Evolutionary conservation across 1,140 invertebrate genomes (phyloP).

Genomic region (Apis florea): DNA sequence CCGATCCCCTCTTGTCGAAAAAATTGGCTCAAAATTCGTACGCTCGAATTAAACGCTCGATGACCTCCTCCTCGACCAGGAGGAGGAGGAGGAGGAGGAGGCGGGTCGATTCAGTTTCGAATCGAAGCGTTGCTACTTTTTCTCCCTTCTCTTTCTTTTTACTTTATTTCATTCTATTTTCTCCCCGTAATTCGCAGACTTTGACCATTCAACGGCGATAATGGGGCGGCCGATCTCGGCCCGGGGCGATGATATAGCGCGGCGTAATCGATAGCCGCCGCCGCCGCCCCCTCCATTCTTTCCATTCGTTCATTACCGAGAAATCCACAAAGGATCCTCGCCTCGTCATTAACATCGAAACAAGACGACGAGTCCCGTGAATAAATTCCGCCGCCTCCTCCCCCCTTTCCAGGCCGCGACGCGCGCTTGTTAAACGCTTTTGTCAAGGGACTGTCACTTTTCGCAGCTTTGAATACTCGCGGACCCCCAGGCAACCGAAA

Average conservation of each 20-base stretch:
- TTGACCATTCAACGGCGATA: slow-evolving; percentile 6
- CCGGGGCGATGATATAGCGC: not conserved
- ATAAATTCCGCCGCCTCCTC: slow-evolving; percentile 39
- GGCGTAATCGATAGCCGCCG: not conserved
- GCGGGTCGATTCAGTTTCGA: not conserved
- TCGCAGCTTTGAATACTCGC: not conserved
- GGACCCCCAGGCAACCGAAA: not conserved
- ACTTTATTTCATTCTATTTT: not conserved
- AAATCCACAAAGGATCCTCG: slow-evolving; percentile 45
- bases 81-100: no score
- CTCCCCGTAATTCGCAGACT: slow-evolving; percentile 15
- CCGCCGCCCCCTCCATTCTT: slow-evolving; percentile 23
- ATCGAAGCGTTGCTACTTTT: not conserved
- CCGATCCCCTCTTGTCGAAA: no score
- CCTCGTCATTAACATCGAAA: slow-evolving; percentile 44
- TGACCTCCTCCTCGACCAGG: not conserved
- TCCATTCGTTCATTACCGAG: slow-evolving; percentile 44
- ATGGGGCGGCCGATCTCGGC: slow-evolving; percentile 2
- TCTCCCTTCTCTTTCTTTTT: not conserved
- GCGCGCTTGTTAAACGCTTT: slow-evolving; percentile 16
- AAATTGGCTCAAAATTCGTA: no score
- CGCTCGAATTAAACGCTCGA: not conserved
- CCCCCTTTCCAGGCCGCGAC: not conserved
- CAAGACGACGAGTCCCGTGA: slow-evolving; percentile 45
- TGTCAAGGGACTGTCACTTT: slow-evolving; percentile 9